Percentiles rank a stretch among this genome's conserved stretches.
Conservation (phyloP, 2,888 invertebrate genomes). For the Lissonota sp. region DNA sequence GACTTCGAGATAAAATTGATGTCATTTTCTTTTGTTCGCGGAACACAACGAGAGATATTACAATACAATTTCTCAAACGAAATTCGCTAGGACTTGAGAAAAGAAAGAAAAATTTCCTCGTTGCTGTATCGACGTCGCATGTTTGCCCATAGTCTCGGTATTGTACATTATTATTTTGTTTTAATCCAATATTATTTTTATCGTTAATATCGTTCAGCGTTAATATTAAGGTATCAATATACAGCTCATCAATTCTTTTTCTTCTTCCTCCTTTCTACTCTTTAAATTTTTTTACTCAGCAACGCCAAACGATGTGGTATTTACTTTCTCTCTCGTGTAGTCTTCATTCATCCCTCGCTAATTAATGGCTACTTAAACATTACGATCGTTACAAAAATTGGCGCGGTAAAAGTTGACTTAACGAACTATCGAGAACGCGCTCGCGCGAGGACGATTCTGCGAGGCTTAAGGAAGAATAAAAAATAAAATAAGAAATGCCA, state of each 20-base stretch:
- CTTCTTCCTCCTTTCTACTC: conserved; percentile 15
- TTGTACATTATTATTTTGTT: conserved; percentile 50
- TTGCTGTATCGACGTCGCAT: conserved; percentile 10
- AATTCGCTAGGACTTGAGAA: neutral
- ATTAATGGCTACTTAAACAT: conserved; percentile 60
- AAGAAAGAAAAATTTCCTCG: conserved; percentile 35
- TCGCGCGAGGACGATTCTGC: conserved; percentile 45
- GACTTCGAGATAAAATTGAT: conserved; percentile 36
- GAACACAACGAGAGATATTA: too few relatives aligned
- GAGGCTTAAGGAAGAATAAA: conserved; percentile 41
- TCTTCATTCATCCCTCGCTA: conserved; percentile 40
- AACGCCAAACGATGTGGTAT: conserved; percentile 34
- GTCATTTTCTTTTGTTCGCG: too few relatives aligned
- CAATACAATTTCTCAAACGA: too few relatives aligned
- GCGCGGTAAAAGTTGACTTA: conserved; percentile 62
- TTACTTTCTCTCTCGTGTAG: conserved; percentile 1
- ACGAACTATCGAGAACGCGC: conserved; percentile 23
- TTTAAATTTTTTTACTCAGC: conserved; percentile 2
- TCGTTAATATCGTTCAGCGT: conserved; percentile 60
- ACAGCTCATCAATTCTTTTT: conserved; percentile 50
- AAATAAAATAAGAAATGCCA: conserved; percentile 32
- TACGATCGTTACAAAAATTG: conserved; percentile 67
- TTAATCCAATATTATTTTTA: conserved; percentile 50
- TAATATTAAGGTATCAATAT: conserved; percentile 60
- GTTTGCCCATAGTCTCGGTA: conserved; percentile 51